phyloP scores from a whole-genome alignment of 2,113 vertebrate species.

The Alectura lathami region DNA sequence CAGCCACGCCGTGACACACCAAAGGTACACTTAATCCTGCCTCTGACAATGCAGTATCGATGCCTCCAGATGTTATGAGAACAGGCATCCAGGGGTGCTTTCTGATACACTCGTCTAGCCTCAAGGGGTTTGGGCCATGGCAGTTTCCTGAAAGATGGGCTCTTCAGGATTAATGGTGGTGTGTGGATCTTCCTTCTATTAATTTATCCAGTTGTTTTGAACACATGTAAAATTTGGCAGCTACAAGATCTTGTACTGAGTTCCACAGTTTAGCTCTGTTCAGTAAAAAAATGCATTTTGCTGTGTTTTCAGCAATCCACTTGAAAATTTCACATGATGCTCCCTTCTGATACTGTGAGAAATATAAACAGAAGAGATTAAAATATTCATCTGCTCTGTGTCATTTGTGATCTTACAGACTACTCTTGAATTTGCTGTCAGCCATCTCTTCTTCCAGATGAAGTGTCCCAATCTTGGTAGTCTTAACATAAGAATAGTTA shows the following conservation, averaged over 20 bases:
- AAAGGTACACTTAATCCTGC: not conserved
- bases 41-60: rapidly evolving
- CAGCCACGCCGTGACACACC: not conserved
- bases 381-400: not conserved
- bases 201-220: not conserved
- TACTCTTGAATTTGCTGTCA: not conserved
- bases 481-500: not conserved
- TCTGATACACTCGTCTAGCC: not conserved
- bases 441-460: not conserved
- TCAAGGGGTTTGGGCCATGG: not conserved
- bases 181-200: not conserved
- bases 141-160: not conserved
- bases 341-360: not conserved
- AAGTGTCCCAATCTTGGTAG: not conserved
- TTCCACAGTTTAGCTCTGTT: not conserved
- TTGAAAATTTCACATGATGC: not conserved
- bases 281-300: not conserved
- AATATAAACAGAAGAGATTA: not conserved
- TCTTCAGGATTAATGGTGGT: not conserved
- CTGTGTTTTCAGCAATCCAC: not conserved
- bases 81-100: not conserved
- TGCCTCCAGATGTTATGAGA: not conserved
- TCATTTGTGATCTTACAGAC: not conserved
- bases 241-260: not conserved
- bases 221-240: not conserved